phyloP scores from a whole-genome alignment of 2,888 invertebrate species.

The Agrotis ipsilon region DNA sequence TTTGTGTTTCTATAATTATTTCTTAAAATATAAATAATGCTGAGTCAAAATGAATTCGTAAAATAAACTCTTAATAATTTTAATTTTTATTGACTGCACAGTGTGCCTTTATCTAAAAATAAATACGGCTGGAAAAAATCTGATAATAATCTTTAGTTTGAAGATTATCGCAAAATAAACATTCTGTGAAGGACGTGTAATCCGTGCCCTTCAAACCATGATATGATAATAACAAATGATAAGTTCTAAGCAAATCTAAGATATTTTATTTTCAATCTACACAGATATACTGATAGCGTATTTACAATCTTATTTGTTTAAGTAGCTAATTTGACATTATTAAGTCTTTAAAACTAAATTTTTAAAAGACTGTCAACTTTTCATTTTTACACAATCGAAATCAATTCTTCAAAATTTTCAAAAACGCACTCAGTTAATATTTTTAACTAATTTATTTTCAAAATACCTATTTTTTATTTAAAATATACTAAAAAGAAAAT shows the following conservation, averaged over 20 bases:
- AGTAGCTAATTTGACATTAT: not conserved
- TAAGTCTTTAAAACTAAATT: not conserved
- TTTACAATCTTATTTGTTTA: not conserved
- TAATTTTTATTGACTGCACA: not conserved
- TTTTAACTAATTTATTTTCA: not conserved
- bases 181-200: slow-evolving; percentile 41
- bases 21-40: too few species aligned
- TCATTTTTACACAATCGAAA: not conserved
- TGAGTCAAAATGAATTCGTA: not conserved
- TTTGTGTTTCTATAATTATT: too few species aligned
- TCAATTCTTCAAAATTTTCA: not conserved
- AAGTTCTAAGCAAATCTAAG: slow-evolving; percentile 48
- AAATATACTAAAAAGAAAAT: slow-evolving; percentile 37
- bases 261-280: slow-evolving; percentile 32
- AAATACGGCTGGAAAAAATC: not conserved
- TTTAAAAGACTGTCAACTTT: not conserved
- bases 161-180: slow-evolving; percentile 25
- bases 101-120: not conserved
- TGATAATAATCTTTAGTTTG: slow-evolving; percentile 11
- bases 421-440: not conserved
- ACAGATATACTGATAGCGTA: slow-evolving; percentile 6
- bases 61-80: too few species aligned
- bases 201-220: slow-evolving; percentile 34
- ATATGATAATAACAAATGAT: slow-evolving; percentile 55
- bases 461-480: not conserved